Base-by-base conservation (phyloP, 2,797 vertebrate species). In the Hippocampus kuda region DNA sequence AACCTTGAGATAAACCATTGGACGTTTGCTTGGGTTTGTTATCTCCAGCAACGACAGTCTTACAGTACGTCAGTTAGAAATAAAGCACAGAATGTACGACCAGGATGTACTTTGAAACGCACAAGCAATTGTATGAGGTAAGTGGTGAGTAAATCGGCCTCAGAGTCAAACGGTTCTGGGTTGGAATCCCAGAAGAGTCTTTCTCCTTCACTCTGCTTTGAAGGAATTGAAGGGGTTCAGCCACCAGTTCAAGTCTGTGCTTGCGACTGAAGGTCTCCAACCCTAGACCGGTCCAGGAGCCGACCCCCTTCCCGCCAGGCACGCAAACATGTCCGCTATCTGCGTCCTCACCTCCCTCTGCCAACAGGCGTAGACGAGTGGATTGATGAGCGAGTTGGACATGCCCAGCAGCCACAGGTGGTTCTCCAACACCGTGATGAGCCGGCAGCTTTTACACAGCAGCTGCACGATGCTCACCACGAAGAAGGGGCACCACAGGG, bases 401-500 rank as follows among this genome's bases (percentile, higher is more conserved):
- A 96, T 86, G 0, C 93, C 94, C 27, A 96, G 71, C 12, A 96
- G 80, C 93, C 94, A 98, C 70, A 97, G 86, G 26, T 94, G 84
- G 59, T 83, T 90, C 86, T 98, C 93, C 2, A 95, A 82, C 59
- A 94, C 63, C 0, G 20, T 0, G 38, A 89, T 88, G 53, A 94
- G 88, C 56, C 72, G 8, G 70, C 94, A 97, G 9, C 49, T 53
- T 0, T 80, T 44, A 41, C 94, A 98, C 69, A 87, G 69, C 4
- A 88, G 84, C 74, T 94, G 93, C 71, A 94, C 91, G 0, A 93
- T 54, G 72, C 92, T 88, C 53, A 89, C 88, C 22, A 94, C 76
- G 65, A 96, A 92, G 84, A 98, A 98, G 0, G 95, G 95, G 66
- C 92, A 82, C 95, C 95, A 98, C 72, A 91, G 94, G n/a, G 93